A percentile compares a stretch with the other conserved stretches of the same genome.
Conservation (phyloP, 2,888 invertebrate species). For the Ethmia dodecea region DNA sequence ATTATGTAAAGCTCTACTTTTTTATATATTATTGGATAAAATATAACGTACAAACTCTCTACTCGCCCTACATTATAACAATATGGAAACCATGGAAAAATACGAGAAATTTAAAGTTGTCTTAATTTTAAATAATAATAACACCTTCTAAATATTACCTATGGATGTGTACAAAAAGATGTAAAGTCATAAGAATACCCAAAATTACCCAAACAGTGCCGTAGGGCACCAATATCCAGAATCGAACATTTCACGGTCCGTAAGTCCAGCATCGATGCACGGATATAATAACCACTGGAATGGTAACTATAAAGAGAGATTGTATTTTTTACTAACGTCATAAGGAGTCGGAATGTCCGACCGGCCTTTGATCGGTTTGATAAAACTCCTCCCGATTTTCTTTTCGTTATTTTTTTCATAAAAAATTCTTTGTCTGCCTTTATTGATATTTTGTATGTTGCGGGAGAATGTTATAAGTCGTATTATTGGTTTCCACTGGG, state of each 20-base stretch:
- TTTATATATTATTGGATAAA: too few species aligned
- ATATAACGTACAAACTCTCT: too few species aligned
- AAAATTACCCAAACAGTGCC: constrained; percentile 44
- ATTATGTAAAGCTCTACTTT: too few species aligned
- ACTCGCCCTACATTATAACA: too few species aligned
- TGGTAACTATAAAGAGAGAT: constrained; percentile 77
- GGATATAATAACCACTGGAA: constrained; percentile 76
- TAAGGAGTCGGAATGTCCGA: constrained; percentile 74
- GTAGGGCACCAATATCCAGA: constrained; percentile 57
- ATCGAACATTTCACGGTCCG: constrained; percentile 71
- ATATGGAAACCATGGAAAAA: too few species aligned
- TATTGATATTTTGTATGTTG: constrained; percentile 55
- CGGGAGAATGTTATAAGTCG: constrained; percentile 34
- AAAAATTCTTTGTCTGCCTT: constrained; percentile 43
- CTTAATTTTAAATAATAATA: too few species aligned
- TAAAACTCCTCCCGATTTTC: constrained; percentile 67
- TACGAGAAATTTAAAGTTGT: too few species aligned
- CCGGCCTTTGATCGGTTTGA: constrained; percentile 75
- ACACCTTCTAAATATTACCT: too few species aligned
- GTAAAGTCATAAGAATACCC: constrained; percentile 38
- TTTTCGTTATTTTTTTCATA: constrained; percentile 46
- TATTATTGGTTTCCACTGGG: constrained; percentile 25
- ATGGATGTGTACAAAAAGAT: too few species aligned
- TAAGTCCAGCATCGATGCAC: constrained; percentile 69
- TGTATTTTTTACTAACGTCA: constrained; percentile 77